phyloP scores from a whole-genome alignment of 2,797 vertebrate genomes.

The Chloroceryle amazona region DNA sequence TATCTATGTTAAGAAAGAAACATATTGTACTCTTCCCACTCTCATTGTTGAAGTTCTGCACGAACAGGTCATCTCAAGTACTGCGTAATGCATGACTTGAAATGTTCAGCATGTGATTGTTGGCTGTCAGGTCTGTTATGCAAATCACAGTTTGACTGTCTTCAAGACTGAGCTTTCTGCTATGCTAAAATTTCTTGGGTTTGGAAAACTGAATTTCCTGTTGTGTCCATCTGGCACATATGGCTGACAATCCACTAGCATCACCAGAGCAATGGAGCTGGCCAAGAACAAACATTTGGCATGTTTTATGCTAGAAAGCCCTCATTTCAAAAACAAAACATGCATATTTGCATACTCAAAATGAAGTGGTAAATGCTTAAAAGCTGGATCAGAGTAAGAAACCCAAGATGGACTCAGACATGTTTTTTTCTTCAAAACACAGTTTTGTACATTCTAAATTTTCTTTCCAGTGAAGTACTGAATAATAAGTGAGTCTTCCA shows the following conservation, averaged over 20 bases:
- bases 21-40: neutral
- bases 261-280: constrained; percentile 59
- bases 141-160: constrained; percentile 43
- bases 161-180: constrained; percentile 52
- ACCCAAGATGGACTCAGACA: neutral
- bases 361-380: neutral
- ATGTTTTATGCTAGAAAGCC: constrained; percentile 47
- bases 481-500: neutral
- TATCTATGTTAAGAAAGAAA: constrained; percentile 9
- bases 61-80: neutral
- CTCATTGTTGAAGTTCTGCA: neutral
- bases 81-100: neutral
- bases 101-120: constrained; percentile 3
- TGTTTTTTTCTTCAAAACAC: neutral
- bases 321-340: constrained; percentile 63
- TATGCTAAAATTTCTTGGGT: constrained; percentile 66
- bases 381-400: neutral
- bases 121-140: constrained; percentile 43
- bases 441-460: neutral
- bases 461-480: neutral
- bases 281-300: constrained; percentile 73
- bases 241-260: constrained; percentile 52
- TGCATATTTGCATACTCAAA: neutral
- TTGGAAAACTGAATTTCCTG: constrained; percentile 56
- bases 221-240: constrained; percentile 60